Conservation (phyloP, 2,888 invertebrate species). For the Cheiracanthium punctorium region DNA sequence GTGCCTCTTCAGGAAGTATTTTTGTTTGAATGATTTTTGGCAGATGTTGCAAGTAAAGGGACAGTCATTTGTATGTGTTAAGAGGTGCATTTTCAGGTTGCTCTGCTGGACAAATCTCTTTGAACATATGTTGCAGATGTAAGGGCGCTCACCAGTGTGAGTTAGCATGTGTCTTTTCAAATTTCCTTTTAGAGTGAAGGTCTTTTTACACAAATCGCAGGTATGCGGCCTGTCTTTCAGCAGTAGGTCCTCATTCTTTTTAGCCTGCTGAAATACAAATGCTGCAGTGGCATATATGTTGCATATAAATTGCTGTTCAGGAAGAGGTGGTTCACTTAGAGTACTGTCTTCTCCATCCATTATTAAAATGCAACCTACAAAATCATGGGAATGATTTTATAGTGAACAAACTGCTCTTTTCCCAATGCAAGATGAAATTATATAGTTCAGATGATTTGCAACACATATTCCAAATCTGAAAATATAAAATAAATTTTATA, state of each 20-base stretch:
- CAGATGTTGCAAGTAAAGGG: conserved; percentile 55
- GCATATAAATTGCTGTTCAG: conserved; percentile 45
- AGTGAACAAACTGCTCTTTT: too few relatives aligned
- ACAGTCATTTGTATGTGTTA: conserved; percentile 61
- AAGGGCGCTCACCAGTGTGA: conserved; percentile 62
- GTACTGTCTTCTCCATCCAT: conserved; percentile 52
- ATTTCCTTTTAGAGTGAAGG: conserved; percentile 66
- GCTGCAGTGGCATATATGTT: conserved; percentile 56
- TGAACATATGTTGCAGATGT: conserved; percentile 54
- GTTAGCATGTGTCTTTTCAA: conserved; percentile 63
- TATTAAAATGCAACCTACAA: too few relatives aligned
- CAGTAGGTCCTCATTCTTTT: conserved; percentile 16
- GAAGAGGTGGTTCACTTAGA: conserved; percentile 17
- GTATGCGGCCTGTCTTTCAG: conserved; percentile 39
- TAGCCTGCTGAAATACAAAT: conserved; percentile 47
- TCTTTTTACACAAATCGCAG: conserved; percentile 58
- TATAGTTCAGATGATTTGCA: too few relatives aligned
- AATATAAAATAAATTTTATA: too few relatives aligned
- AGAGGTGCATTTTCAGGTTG: conserved; percentile 62
- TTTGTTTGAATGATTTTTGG: conserved; percentile 65
- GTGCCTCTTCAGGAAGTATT: conserved; percentile 64
- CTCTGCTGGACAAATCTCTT: conserved; percentile 65
- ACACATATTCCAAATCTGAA: too few relatives aligned
- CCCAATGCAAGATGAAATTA: too few relatives aligned
- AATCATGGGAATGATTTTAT: too few relatives aligned